These are phyloP conservation scores for Hydriomena furcata DNA, from an alignment of 2,888 invertebrate genomes.

Conservation along the genomic window DNA sequence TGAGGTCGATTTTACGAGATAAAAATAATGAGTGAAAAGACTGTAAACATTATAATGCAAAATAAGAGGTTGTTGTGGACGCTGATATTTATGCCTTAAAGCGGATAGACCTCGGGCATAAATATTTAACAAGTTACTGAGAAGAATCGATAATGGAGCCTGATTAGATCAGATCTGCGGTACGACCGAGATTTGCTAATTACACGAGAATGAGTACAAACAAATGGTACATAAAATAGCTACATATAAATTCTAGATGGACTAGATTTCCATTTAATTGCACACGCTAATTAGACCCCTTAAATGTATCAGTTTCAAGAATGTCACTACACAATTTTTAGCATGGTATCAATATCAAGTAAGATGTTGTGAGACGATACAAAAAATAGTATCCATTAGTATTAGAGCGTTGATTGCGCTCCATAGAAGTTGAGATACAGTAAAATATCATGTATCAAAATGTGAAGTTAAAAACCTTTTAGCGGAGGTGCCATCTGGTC, in stretches of 20 bases:
- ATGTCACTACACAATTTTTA: conserved; percentile 42
- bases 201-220: conserved; percentile 19
- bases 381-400: conserved; percentile 40
- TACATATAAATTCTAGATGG: conserved; percentile 29
- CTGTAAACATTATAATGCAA: not conserved
- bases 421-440: conserved; percentile 67
- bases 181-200: conserved; percentile 26
- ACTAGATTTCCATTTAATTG: conserved; percentile 27
- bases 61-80: conserved; percentile 9
- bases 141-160: conserved; percentile 34
- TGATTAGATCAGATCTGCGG: conserved; percentile 32
- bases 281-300: conserved; percentile 33
- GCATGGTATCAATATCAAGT: conserved; percentile 43
- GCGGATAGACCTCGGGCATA: conserved; percentile 21
- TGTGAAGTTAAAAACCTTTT: conserved; percentile 39
- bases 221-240: conserved; percentile 23
- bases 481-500: conserved; percentile 9
- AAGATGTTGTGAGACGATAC: conserved; percentile 35
- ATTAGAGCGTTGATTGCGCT: conserved; percentile 61
- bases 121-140: conserved; percentile 29
- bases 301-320: conserved; percentile 40
- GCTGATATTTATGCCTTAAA: conserved; percentile 19
- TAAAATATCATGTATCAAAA: conserved; percentile 66
- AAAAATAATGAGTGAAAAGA: conserved; percentile 22
- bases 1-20: conserved; percentile 18